Conservation (phyloP, 2,113 vertebrate species). For the Ptyas mucosa region DNA sequence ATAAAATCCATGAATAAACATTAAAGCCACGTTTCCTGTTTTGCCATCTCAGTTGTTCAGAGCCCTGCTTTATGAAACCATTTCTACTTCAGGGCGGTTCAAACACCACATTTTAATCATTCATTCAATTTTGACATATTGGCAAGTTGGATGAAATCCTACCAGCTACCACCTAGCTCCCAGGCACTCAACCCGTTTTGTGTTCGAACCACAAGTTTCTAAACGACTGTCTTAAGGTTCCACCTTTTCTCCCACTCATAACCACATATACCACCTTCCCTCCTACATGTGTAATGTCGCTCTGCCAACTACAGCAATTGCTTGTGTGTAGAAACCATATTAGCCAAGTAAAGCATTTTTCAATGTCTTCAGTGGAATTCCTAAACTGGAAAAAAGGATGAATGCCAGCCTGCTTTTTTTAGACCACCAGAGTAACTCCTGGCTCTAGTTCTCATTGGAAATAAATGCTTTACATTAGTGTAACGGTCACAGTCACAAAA, state of each 20-base stretch:
- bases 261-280: conserved; percentile 16
- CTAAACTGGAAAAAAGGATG: conserved; percentile 16
- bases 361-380: conserved; percentile 35
- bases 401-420: not conserved
- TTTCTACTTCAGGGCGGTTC: not conserved
- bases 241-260: not conserved
- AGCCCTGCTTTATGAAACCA: not conserved
- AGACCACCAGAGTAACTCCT: not conserved
- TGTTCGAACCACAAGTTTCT: not conserved
- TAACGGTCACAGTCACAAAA: not conserved
- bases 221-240: conserved; percentile 1
- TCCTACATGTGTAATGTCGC: not conserved
- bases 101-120: not conserved
- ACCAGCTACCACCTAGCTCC: not conserved
- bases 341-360: conserved; percentile 37
- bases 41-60: conserved; percentile 1
- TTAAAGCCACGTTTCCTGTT: not conserved
- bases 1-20: fast-evolving
- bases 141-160: not conserved
- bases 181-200: not conserved
- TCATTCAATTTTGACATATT: not conserved
- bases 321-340: conserved; percentile 3
- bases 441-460: not conserved
- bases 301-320: conserved; percentile 31
- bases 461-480: not conserved